These are phyloP conservation scores for Aldrovandia affinis DNA, from an alignment of 2,797 vertebrate species.

Conservation along the genomic window DNA sequence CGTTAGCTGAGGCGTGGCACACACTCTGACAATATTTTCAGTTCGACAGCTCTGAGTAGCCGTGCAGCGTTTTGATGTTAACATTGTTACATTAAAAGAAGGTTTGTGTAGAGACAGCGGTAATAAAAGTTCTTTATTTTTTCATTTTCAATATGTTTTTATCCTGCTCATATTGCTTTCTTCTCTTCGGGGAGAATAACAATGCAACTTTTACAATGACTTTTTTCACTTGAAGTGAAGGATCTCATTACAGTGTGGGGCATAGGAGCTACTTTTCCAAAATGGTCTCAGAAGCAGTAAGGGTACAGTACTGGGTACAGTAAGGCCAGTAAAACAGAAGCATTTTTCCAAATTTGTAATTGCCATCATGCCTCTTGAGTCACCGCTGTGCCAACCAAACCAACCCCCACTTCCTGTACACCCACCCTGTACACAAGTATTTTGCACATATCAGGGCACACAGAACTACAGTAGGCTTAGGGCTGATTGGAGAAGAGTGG, in stretches of 20 bases:
- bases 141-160: background rate
- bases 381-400: background rate
- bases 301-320: too few species aligned
- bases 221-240: slow-evolving; percentile 8
- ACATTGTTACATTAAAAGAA: background rate
- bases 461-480: too few species aligned
- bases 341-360: background rate
- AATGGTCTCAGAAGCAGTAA: background rate
- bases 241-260: background rate
- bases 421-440: background rate
- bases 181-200: slow-evolving; percentile 8
- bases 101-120: background rate
- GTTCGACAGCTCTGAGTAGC: slow-evolving; percentile 10
- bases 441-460: background rate
- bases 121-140: background rate
- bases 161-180: slow-evolving; percentile 15
- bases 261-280: background rate
- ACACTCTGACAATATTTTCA: slow-evolving; percentile 32
- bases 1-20: slow-evolving; percentile 22
- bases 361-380: background rate
- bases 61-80: slow-evolving; percentile 24
- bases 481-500: too few species aligned
- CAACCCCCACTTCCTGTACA: background rate
- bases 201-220: slow-evolving; percentile 5
- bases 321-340: too few species aligned